Evolutionary conservation across 2,797 vertebrate species (phyloP), one percentile per base, ranked within the genome.

Genomic region (Diceros bicornis): DNA sequence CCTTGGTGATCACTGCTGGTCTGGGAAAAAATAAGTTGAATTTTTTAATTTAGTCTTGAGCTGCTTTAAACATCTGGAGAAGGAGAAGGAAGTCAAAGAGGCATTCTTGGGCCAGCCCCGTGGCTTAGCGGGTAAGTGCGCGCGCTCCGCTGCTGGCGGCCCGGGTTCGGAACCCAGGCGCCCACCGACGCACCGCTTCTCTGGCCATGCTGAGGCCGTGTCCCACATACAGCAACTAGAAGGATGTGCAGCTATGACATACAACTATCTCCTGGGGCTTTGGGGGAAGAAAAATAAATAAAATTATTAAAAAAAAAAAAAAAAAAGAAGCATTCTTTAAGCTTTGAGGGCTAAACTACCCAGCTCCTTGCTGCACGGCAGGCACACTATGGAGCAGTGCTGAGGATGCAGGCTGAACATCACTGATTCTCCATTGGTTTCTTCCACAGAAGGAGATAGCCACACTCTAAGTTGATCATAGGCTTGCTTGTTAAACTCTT

Each of bases 21-120:
- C 29, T 89, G 21, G 59, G 79, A 89, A 71, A 83, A 85, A 59
- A 68, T 44, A 32, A 81, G 34, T 23, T 89, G 72, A 81, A 84
- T 66, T 71, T 97, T 96, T 97, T 6, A 75, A 62, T 37, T 71
- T 66, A 79, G 47, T 75, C 47, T 59, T 86, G 66, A 78, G 50
- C 32, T 69, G 10, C 25, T 85, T 78, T 79, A 83, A 89, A 71
- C 68, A 89, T 77, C 61, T 61, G 52, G 74, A 95, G 61, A 86
- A 90, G 57, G 34, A 50, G 47, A 91, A 64, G 20, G 8, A 85
- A 8, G 6, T 93, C 55, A 75, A 95, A 47, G 34, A 94, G 68
- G 55, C 16, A 77, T 37, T 93, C 83, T 86, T 72, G 41, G 41
- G 41, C 41, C 41, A 41, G 41, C 41, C 4, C 41, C 41, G 41